Evolutionary conservation across 2,888 invertebrate species (phyloP).

Genomic region (Idaea straminata): DNA sequence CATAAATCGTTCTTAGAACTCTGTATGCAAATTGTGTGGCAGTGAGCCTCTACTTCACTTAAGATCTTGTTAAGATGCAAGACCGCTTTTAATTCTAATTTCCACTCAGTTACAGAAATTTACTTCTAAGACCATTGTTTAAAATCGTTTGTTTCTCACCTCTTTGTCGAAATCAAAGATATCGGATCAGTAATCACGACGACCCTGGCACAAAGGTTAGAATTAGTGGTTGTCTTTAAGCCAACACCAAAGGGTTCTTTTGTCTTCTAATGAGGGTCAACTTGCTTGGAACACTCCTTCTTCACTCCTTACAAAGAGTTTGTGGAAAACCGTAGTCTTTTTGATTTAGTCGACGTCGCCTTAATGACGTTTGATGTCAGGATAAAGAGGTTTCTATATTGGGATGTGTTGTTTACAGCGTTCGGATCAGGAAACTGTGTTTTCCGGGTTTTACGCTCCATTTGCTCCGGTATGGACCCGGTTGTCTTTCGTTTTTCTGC

Average conservation of each 20-base stretch:
- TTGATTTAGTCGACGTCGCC: slow-evolving; percentile 28
- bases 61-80: neutral
- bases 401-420: neutral
- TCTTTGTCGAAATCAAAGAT: slow-evolving; percentile 17
- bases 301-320: slow-evolving; percentile 46
- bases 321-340: slow-evolving; percentile 33
- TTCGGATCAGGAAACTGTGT: neutral
- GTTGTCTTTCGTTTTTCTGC: neutral
- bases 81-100: neutral
- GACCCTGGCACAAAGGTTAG: slow-evolving; percentile 33
- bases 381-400: slow-evolving; percentile 10
- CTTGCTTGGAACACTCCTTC: slow-evolving; percentile 36
- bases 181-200: slow-evolving; percentile 41
- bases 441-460: neutral
- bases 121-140: neutral
- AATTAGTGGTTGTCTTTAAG: slow-evolving; percentile 48
- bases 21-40: neutral
- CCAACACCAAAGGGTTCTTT: slow-evolving; percentile 44
- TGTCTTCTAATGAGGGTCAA: slow-evolving; percentile 57
- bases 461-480: neutral
- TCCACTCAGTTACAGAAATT: slow-evolving; percentile 1
- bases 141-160: neutral
- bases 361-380: slow-evolving; percentile 29
- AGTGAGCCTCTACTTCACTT: neutral
- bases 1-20: slow-evolving; percentile 1